These are phyloP conservation scores for Pseudomyrmex pallidus DNA, from an alignment of 1,140 invertebrate genomes.

Conservation along the genomic window DNA sequence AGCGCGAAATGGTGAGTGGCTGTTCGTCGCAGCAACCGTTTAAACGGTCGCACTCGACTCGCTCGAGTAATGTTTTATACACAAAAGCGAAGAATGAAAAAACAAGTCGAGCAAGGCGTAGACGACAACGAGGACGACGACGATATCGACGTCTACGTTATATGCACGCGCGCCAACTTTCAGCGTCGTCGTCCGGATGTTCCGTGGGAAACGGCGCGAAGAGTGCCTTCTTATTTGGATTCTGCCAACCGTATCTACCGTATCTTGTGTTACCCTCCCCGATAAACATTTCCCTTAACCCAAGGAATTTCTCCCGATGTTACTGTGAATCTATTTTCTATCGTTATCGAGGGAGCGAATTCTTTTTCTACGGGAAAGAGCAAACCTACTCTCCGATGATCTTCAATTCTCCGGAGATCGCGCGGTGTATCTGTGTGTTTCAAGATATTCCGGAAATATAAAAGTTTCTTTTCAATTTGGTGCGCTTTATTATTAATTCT, in stretches of 20 bases:
- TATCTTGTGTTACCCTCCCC: not conserved
- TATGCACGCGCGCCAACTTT: constrained; percentile 47
- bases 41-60: constrained; percentile 48
- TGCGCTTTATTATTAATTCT: not conserved
- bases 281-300: constrained; percentile 56
- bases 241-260: constrained; percentile 31
- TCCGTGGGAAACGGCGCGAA: constrained; percentile 51
- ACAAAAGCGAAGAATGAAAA: constrained; percentile 42
- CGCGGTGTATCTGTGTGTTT: constrained; percentile 1
- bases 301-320: constrained; percentile 37
- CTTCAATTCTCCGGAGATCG: not conserved
- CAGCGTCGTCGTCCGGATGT: constrained; percentile 36
- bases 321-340: constrained; percentile 56
- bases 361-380: not conserved
- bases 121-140: constrained; percentile 2
- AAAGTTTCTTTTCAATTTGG: constrained; percentile 10
- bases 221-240: constrained; percentile 43
- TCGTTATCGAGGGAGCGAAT: constrained; percentile 48
- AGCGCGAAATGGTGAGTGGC: not conserved
- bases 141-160: constrained; percentile 64
- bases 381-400: constrained; percentile 12
- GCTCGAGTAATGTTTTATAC: constrained; percentile 36
- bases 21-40: constrained; percentile 28
- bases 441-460: not conserved
- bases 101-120: not conserved